Evolutionary conservation across 1,140 invertebrate genomes (phyloP), one percentile per base, ranked within the genome.

Genomic region (Parapsyche elsis): DNA sequence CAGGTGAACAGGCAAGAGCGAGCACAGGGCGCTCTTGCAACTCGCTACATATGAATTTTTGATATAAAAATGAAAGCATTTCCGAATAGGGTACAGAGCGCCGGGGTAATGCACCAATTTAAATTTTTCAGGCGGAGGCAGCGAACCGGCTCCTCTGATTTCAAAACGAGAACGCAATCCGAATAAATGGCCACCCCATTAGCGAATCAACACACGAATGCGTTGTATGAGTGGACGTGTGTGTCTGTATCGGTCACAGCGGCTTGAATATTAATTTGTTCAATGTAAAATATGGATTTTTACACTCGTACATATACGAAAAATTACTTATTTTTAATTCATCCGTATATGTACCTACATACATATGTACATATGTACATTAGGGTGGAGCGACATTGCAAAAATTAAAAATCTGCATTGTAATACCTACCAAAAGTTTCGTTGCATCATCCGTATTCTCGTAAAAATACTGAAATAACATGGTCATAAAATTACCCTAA

Each of bases 41-140:
- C 16, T 14, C 53, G 24, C 24, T 44, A 45, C 57, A 59, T 77
- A 77, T 77, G 75, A 77, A 77, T 77, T 77, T 77, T 77, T 77
- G 75, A 77, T 77, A 57, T 45, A 77, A 64, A 77, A 77, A 77
- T 77, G 59, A 77, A 77, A 77, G 59, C 59, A 53, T 53, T 46
- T 53, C 38, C 75, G 57, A 59, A 77, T 64, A 45, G 53, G 44
- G 75, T 26, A 53, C 23, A 26, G 73, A 30, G 46, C 46, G 21
- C 12, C 12, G 2, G 49, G 16, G n/a, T 75, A 75, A 75, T 75
- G 73, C 45, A 7, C 19, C 44, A 9, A 49, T 75, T 75, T 75
- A 16, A 75, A 49, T 75, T 75, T 74, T 75, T 75, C 24, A 19
- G 9, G 38, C 44, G 16, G 45, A 19, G 10, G 12, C 14, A 46